A percentile compares a stretch with the other conserved stretches of the same genome.
Evolutionary conservation across 1,140 invertebrate genomes (phyloP).

Genomic region (Lepidostoma basale): DNA sequence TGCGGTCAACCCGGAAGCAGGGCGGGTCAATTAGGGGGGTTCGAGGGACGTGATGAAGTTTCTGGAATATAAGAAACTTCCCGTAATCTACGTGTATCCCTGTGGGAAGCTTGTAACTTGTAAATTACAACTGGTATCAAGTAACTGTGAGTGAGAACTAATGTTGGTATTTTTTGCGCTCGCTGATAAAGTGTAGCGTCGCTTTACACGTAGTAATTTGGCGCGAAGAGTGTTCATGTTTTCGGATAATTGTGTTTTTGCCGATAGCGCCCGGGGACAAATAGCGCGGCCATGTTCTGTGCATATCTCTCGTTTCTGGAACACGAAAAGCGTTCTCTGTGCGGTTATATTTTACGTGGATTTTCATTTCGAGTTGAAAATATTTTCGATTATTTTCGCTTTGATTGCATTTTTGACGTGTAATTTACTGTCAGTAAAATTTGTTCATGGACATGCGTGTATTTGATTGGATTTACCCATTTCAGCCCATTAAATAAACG

Average conservation of each 20-base stretch:
- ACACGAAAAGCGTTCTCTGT: too few relatives aligned
- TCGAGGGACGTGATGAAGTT: slow-evolving; percentile 13
- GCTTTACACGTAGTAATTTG: slow-evolving; percentile 37
- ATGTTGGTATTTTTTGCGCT: slow-evolving; percentile 11
- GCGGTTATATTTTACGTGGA: too few relatives aligned
- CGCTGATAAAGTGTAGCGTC: slow-evolving; percentile 35
- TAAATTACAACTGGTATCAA: slow-evolving; percentile 31
- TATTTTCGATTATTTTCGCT: too few relatives aligned
- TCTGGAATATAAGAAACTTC: neutral
- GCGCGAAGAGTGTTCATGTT: slow-evolving; percentile 32
- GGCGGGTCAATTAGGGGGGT: neutral
- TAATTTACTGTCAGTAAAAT: too few relatives aligned
- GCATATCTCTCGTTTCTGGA: too few relatives aligned
- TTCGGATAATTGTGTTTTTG: slow-evolving; percentile 40
- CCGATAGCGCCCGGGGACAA: slow-evolving; percentile 26
- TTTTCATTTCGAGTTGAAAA: too few relatives aligned
- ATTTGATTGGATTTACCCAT: too few relatives aligned
- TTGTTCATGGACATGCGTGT: too few relatives aligned
- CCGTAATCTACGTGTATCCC: slow-evolving; percentile 40
- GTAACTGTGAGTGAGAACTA: slow-evolving; percentile 3
- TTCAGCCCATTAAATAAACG: too few relatives aligned
- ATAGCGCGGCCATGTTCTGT: neutral
- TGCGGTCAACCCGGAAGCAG: slow-evolving; percentile 2
- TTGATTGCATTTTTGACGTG: too few relatives aligned
- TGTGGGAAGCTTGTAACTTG: slow-evolving; percentile 31